Evolutionary conservation across 2,797 vertebrate genomes (phyloP), one percentile per base, ranked within the genome.

Genomic region (Hyperoplus lanceolatus): DNA sequence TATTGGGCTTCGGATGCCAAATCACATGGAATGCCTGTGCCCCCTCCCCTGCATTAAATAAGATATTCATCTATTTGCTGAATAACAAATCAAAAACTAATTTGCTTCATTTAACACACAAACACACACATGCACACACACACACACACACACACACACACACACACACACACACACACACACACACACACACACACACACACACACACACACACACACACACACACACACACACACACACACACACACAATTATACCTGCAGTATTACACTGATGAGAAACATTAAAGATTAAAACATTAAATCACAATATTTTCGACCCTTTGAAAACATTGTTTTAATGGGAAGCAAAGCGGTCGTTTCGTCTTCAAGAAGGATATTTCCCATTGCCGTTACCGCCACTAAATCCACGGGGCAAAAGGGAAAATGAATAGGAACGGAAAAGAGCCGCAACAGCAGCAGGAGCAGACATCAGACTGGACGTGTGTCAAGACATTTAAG

Each of bases 261-360:
- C 58, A 51, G 49, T 39, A 49, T 54, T 50, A 57, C 12, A 10
- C 39, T 29, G 43, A 21, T 12, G 48, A 63, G 43, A 48, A 68
- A 83, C 55, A 76, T 75, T 73, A 75, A 78, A 76, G 56, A 49
- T n/a, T n/a, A n/a, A n/a, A n/a, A n/a, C n/a, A n/a, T n/a, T n/a
- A n/a, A n/a, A n/a, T 67, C 13, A 14, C 29, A n/a, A 67, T 46
- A 68, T 73, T 64, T 73, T 67, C 1, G 11, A 48, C 60, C 70
- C 55, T 75, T 77, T 85, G 11, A 76, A 79, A 38, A 43, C 36
- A 57, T 55, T 66, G 54, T 74, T 75, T 80, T 59, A 79, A 73
- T 76, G 67, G 21, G 16, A 50, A 58, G 65, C 54, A 50, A 57
- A 64, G 43, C 39, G 58, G 82, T 79, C 71, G 71, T 71, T 86